Conservation (phyloP, 2,888 invertebrate species). For the Drosophila nigricruria region DNA sequence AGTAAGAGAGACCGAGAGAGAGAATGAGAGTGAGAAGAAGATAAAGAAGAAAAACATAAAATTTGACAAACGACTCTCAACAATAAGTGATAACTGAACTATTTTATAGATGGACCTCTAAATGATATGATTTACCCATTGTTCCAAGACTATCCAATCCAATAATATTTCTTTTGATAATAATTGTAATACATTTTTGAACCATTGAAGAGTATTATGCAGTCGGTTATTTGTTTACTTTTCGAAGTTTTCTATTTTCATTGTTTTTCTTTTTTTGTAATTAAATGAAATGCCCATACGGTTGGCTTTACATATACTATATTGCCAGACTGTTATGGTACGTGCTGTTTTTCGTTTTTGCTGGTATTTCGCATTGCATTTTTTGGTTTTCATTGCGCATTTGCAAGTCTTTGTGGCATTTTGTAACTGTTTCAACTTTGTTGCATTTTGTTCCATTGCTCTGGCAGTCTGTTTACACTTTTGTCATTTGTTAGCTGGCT, state of each 20-base stretch:
- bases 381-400: slow-evolving; percentile 13
- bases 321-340: slow-evolving; percentile 23
- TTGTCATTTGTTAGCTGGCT: slow-evolving; percentile 8
- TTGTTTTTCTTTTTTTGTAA: slow-evolving; percentile 23
- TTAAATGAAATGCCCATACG: slow-evolving; percentile 37
- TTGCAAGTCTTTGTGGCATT: slow-evolving; percentile 32
- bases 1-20: too few relatives aligned
- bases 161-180: background rate
- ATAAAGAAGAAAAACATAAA: too few relatives aligned
- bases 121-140: background rate
- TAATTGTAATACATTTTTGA: background rate
- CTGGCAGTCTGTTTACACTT: background rate
- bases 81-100: too few relatives aligned
- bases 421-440: slow-evolving; percentile 35
- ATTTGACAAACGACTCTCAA: too few relatives aligned
- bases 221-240: background rate
- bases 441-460: background rate
- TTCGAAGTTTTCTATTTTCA: background rate
- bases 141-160: too few relatives aligned
- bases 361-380: slow-evolving; percentile 10
- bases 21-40: too few relatives aligned
- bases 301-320: background rate
- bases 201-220: background rate
- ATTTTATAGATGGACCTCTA: too few relatives aligned
- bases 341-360: slow-evolving; percentile 29